Conservation (phyloP, 2,113 vertebrate species). For the Engraulis encrasicolus region DNA sequence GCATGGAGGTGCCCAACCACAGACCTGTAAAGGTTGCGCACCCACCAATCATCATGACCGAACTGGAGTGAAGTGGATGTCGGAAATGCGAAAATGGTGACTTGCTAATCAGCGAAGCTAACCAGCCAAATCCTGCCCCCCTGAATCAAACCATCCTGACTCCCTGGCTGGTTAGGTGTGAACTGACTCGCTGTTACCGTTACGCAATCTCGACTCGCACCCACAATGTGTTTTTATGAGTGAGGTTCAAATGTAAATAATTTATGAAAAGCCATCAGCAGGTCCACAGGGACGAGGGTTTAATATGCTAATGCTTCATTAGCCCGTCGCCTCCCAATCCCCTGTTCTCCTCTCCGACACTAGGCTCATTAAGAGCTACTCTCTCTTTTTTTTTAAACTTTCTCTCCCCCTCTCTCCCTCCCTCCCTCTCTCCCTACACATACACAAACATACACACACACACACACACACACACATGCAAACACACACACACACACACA, state of each 20-base stretch:
- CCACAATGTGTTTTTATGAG: constrained; percentile 24
- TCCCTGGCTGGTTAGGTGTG: no score
- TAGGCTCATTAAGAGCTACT: constrained; percentile 13
- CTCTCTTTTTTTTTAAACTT: neutral
- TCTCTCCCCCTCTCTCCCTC: neutral
- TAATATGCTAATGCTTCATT: constrained; percentile 42
- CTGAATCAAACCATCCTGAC: neutral
- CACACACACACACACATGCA: no score
- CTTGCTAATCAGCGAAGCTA: no score
- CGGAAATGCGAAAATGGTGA: no score
- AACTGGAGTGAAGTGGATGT: no score
- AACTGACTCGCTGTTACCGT: neutral
- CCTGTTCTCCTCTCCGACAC: constrained; percentile 17
- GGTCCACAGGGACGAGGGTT: constrained; percentile 19
- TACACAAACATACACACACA: no score
- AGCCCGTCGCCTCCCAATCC: neutral
- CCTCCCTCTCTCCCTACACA: no score
- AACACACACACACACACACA: no score
- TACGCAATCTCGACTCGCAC: neutral
- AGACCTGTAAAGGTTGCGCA: no score
- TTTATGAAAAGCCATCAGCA: constrained; percentile 29
- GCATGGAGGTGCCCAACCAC: no score
- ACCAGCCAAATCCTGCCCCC: neutral
- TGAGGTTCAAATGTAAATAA: constrained; percentile 41
- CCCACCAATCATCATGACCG: no score